Percentiles rank a stretch among this genome's conserved stretches.
These are phyloP conservation scores for Eristalis arbustorum DNA, from an alignment of 2,888 invertebrate species.

Conservation along the genomic window DNA sequence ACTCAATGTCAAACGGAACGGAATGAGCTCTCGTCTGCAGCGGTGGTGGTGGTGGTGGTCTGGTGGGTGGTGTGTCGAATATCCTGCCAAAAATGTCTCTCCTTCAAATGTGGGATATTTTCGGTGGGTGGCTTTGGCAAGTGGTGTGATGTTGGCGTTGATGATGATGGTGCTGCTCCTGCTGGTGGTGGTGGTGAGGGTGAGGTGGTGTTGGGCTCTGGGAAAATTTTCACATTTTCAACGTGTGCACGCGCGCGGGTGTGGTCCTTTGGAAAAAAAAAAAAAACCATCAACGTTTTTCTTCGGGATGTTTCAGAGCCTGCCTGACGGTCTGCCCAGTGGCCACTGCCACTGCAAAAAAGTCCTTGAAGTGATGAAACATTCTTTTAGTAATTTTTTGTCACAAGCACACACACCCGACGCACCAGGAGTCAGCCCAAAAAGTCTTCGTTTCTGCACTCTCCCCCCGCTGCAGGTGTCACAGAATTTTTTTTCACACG, in stretches of 20 bases:
- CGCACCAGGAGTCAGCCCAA: too few relatives aligned
- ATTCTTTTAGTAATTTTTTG: slow-evolving; percentile 28
- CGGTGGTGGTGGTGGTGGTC: background rate
- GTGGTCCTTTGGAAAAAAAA: slow-evolving; percentile 75
- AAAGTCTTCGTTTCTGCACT: background rate
- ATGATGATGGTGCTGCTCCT: slow-evolving; percentile 25
- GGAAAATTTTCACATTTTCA: slow-evolving; percentile 74
- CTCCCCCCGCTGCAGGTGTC: slow-evolving; percentile 25
- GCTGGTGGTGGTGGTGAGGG: slow-evolving; percentile 29
- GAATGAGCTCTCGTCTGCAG: slow-evolving; percentile 27
- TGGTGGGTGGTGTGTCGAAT: slow-evolving; percentile 54
- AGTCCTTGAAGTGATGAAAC: background rate
- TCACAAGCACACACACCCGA: slow-evolving; percentile 24
- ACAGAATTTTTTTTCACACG: background rate
- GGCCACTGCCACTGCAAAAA: background rate
- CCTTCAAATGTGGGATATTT: slow-evolving; percentile 61
- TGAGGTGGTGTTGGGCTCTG: slow-evolving; percentile 35
- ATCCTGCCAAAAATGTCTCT: slow-evolving; percentile 65
- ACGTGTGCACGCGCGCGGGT: slow-evolving; percentile 80
- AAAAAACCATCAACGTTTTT: slow-evolving; percentile 22
- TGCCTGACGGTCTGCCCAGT: background rate
- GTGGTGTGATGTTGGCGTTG: slow-evolving; percentile 52
- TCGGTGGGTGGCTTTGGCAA: slow-evolving; percentile 29
- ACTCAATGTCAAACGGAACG: slow-evolving; percentile 50
- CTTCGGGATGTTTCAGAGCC: background rate